Base-by-base conservation (phyloP, 2,797 vertebrate genomes). In the Fringilla coelebs region DNA sequence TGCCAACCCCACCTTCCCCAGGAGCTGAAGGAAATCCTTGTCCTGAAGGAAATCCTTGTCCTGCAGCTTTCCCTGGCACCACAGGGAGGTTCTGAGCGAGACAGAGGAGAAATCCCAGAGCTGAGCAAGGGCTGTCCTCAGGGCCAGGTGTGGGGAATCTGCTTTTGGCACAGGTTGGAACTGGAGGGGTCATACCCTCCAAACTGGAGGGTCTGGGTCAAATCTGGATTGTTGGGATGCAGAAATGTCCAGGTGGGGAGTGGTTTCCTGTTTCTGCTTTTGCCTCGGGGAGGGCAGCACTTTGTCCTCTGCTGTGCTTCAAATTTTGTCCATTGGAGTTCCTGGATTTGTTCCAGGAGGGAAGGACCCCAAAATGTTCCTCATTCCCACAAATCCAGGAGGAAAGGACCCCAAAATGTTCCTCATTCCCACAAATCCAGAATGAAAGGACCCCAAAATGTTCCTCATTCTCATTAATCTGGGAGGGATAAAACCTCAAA, bases 161-260 rank as follows among this genome's bases (percentile, higher is more conserved):
- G 57, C 7, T 5, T 26, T 32, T 36, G 66, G 55, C 41, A 46
- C 17, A 20, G 62, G 2, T 6, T 22, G 48, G n/a, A 3, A 72
- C 40, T 55, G 68, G 25, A 41, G 29, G 34, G 49, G 10, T 73
- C 16, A 2, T 0, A 13, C 19, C 29, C 29, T 41, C 29, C 57
- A 36, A 38, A 60, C 3, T 18, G 24, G 24, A 58, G 57, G 24
- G 14, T 58, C 13, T 26, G 11, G 57, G 28, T 28, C 57, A 38
- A 28, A 38, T 60, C 28, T 60, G 34, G 25, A 28, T 60, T 58
- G 34, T 58, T 26, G 24, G 6, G 24, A n/a, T 14, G 26, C 54
- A 41, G 6, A 34, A 2, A 0, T 4, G 8, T 10, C 38, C n/a
- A 2, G 22, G 6, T 18, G 22, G 67, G 28, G 31, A 32, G 3